phyloP scores from a whole-genome alignment of 1,140 invertebrate genomes.

The Calephelis nemesis region DNA sequence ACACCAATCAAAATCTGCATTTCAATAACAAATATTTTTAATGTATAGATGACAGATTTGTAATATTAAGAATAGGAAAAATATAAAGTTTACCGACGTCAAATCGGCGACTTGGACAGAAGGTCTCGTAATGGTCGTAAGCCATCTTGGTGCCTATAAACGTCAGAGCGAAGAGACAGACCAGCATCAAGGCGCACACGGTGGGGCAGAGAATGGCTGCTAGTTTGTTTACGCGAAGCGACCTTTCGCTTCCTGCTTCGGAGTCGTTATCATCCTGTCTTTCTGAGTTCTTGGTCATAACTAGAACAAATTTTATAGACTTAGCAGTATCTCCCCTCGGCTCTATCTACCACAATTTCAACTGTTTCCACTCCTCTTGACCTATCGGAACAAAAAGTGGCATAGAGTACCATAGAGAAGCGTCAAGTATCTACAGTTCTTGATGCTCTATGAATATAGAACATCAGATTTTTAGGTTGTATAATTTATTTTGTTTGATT shows the following conservation, averaged over 20 bases:
- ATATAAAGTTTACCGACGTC: conserved; percentile 42
- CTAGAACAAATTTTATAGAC: conserved; percentile 32
- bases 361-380: too few relatives aligned
- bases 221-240: conserved; percentile 40
- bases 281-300: conserved; percentile 49
- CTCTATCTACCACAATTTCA: too few relatives aligned
- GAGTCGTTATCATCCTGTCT: conserved; percentile 43
- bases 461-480: too few relatives aligned
- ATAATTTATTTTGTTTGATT: too few relatives aligned
- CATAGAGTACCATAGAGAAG: too few relatives aligned
- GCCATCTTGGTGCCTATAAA: conserved; percentile 53
- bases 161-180: conserved; percentile 45
- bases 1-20: too few relatives aligned
- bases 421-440: too few relatives aligned
- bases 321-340: neutral
- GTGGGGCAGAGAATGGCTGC: conserved; percentile 57
- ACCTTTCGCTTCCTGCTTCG: conserved; percentile 40
- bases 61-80: conserved; percentile 36
- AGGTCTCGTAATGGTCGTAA: conserved; percentile 50
- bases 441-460: too few relatives aligned
- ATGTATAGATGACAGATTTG: conserved; percentile 24
- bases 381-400: too few relatives aligned
- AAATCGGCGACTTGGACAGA: conserved; percentile 31
- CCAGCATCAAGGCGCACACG: conserved; percentile 51
- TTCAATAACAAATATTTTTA: neutral